Evolutionary conservation across 1,140 invertebrate species (phyloP).

Genomic region (Macrotrachela quadricornifera): DNA sequence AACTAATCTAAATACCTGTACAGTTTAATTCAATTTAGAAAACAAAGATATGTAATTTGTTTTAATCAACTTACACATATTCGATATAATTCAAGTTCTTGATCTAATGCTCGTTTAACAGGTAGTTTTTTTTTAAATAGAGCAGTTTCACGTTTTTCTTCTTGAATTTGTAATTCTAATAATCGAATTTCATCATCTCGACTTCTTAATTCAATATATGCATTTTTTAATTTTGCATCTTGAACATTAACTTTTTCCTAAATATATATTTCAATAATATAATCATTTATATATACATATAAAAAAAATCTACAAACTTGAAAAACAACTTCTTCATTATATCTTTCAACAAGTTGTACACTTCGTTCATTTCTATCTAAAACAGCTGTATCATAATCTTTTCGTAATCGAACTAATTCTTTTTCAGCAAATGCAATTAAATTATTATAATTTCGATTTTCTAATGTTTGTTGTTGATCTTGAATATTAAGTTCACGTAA

Average conservation of each 20-base stretch:
- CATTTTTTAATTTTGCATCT: constrained; percentile 28
- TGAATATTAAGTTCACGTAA: constrained; percentile 24
- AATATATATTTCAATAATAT: too few relatives aligned
- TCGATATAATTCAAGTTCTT: constrained; percentile 22
- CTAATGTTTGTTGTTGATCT: constrained; percentile 28
- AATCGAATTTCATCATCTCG: constrained; percentile 27
- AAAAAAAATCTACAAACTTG: constrained; percentile 6
- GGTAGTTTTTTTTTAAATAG: constrained; percentile 20
- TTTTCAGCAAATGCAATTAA: constrained; percentile 23
- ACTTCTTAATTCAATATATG: constrained; percentile 23
- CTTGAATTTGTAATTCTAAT: constrained; percentile 20
- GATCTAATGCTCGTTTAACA: constrained; percentile 18
- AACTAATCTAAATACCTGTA: too few relatives aligned
- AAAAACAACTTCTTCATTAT: constrained; percentile 30
- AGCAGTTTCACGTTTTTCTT: constrained; percentile 18
- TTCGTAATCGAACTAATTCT: constrained; percentile 24
- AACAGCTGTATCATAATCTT: constrained; percentile 23
- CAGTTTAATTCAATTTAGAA: not conserved
- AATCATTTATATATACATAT: too few relatives aligned
- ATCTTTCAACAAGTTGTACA: constrained; percentile 26
- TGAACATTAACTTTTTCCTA: constrained; percentile 1
- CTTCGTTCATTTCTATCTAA: constrained; percentile 27
- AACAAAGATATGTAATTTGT: not conserved
- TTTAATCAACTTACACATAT: constrained; percentile 17
- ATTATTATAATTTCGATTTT: constrained; percentile 26